phyloP scores from a whole-genome alignment of 2,113 vertebrate species.

The Pionites leucogaster region DNA sequence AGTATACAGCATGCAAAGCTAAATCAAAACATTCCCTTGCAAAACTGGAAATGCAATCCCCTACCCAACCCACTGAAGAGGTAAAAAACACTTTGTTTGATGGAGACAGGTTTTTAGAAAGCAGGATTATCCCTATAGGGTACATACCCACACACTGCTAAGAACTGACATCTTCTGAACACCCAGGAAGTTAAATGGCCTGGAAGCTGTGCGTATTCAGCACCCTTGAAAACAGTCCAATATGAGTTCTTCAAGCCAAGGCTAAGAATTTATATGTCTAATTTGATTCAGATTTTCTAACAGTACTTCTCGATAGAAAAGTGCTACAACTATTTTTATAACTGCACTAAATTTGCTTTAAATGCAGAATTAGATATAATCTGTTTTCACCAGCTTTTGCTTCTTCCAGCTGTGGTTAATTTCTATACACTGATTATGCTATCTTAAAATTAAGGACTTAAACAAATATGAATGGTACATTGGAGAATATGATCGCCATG shows the following conservation, averaged over 20 bases:
- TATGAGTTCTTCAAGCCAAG: neutral
- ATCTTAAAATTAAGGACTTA: conserved; percentile 66
- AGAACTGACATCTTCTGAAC: neutral
- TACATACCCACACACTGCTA: neutral
- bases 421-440: neutral
- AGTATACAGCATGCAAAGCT: neutral
- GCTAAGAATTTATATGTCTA: neutral
- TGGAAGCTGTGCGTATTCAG: neutral
- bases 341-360: neutral
- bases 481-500: conserved; percentile 75
- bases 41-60: neutral
- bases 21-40: neutral
- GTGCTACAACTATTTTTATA: neutral
- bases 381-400: neutral
- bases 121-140: neutral
- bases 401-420: neutral
- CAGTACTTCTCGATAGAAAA: neutral
- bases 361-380: neutral
- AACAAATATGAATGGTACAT: conserved; percentile 81
- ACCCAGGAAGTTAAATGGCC: neutral
- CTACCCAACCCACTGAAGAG: neutral
- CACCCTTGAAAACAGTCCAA: neutral
- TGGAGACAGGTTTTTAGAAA: neutral
- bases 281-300: neutral
- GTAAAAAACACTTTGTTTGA: neutral